These are phyloP conservation scores for Mythimna ferrago DNA, from an alignment of 2,888 invertebrate genomes.

Conservation along the genomic window DNA sequence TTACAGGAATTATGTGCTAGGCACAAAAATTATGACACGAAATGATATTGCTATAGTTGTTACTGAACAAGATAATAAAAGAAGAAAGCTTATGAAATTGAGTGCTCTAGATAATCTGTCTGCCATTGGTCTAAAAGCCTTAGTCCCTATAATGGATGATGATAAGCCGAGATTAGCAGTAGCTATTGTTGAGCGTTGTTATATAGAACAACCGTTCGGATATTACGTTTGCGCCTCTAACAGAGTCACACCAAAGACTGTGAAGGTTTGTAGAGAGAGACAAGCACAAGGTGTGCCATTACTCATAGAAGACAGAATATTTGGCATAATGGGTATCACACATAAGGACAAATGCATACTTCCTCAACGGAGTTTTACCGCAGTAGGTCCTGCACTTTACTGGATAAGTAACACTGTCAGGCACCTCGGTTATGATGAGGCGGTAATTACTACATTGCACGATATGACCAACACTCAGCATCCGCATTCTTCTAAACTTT, in stretches of 20 bases:
- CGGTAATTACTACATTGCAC: slow-evolving; percentile 29
- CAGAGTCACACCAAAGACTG: slow-evolving; percentile 33
- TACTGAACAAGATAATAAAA: slow-evolving; percentile 31
- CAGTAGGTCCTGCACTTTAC: slow-evolving; percentile 66
- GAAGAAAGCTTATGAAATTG: slow-evolving; percentile 61
- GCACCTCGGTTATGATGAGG: slow-evolving; percentile 33
- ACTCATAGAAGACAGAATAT: slow-evolving; percentile 69
- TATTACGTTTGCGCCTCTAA: slow-evolving; percentile 74
- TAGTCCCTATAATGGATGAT: slow-evolving; percentile 66
- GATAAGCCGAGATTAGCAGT: slow-evolving; percentile 59
- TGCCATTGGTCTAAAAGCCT: slow-evolving; percentile 68
- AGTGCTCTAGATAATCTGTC: slow-evolving; percentile 67
- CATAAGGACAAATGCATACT: slow-evolving; percentile 56
- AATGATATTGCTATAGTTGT: slow-evolving; percentile 64
- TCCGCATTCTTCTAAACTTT: neutral
- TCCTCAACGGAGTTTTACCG: slow-evolving; percentile 67
- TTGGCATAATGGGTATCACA: slow-evolving; percentile 67
- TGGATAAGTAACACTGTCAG: slow-evolving; percentile 71
- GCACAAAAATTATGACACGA: slow-evolving; percentile 25
- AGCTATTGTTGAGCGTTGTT: slow-evolving; percentile 70
- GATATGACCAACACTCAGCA: neutral
- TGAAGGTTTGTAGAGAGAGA: slow-evolving; percentile 53
- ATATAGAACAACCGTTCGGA: slow-evolving; percentile 42
- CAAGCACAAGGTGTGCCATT: slow-evolving; percentile 75
- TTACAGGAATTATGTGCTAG: slow-evolving; percentile 50